phyloP scores from a whole-genome alignment of 2,888 invertebrate genomes.

The Orthosia gothica region DNA sequence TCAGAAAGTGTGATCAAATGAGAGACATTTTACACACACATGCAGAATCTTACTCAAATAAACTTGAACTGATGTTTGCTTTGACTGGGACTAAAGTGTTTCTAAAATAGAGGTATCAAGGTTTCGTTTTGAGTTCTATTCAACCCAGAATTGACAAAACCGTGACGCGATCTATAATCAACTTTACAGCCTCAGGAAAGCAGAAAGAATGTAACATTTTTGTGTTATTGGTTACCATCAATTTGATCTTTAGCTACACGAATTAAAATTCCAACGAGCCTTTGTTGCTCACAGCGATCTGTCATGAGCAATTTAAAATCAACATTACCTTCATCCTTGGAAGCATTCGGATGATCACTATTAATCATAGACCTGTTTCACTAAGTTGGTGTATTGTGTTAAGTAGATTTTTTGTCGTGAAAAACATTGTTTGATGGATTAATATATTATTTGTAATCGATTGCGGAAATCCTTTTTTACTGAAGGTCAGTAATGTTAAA shows the following conservation, averaged over 20 bases:
- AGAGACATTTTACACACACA: constrained; percentile 49
- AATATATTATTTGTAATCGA: constrained; percentile 69
- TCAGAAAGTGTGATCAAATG: constrained; percentile 58
- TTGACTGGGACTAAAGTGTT: constrained; percentile 11
- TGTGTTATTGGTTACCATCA: constrained; percentile 65
- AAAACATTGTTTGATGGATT: constrained; percentile 59
- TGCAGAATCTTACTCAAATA: constrained; percentile 38
- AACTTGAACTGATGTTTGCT: constrained; percentile 28
- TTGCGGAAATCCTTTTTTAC: constrained; percentile 72
- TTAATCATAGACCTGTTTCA: constrained; percentile 66
- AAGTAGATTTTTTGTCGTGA: constrained; percentile 62
- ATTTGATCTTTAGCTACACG: constrained; percentile 67
- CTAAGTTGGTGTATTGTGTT: constrained; percentile 50
- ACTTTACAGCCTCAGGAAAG: constrained; percentile 65
- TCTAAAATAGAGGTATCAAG: constrained; percentile 30
- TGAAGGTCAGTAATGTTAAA: constrained; percentile 57
- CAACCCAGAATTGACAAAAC: constrained; percentile 56
- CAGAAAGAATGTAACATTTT: constrained; percentile 65
- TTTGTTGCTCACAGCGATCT: constrained; percentile 69
- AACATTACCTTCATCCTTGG: constrained; percentile 69
- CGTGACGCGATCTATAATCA: constrained; percentile 64
- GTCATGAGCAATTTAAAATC: constrained; percentile 70
- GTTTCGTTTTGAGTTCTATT: constrained; percentile 29
- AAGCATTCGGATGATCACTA: constrained; percentile 61
- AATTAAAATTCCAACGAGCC: constrained; percentile 69